Evolutionary conservation across 2,888 invertebrate genomes (phyloP), one percentile per base, ranked within the genome.

Genomic region (Trypoxylon attenuatum): DNA sequence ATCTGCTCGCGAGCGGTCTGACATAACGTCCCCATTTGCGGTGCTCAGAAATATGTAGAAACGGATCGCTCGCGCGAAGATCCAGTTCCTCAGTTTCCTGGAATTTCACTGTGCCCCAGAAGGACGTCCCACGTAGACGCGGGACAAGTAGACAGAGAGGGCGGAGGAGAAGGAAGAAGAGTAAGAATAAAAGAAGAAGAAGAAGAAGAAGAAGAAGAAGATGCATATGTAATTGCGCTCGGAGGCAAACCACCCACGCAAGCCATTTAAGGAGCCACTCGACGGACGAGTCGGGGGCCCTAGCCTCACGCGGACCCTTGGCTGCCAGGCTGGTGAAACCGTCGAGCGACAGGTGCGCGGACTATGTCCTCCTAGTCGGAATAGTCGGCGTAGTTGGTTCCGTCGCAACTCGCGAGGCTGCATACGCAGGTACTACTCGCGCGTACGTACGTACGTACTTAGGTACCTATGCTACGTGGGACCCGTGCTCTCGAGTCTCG

Each of bases 171-270:
- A 10, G 33, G 33, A 33, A 33, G 1, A 33, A 33, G n/a, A n/a
- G n/a, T n/a, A n/a, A n/a, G n/a, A n/a, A n/a, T n/a, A n/a, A n/a
- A n/a, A n/a, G n/a, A n/a, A n/a, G n/a, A n/a, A n/a, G n/a, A n/a
- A n/a, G n/a, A n/a, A n/a, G n/a, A n/a, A n/a, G n/a, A n/a, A n/a
- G n/a, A n/a, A n/a, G 33, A 27, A 22, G 29, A 53, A 50, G 51
- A 53, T 53, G 53, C 63, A 38, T 69, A 67, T 71, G 77, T 77
- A 79, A 79, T 78, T 73, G 71, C 61, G 69, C 76, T 73, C 76
- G 74, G 76, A 79, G 75, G 73, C 73, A 72, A n/a, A 72, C 75
- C 79, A 74, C 81, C 80, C 80, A 81, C 81, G 78, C 73, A 61
- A 46, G 49, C 71, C 73, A 55, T 75, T 71, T 69, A 71, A 69